phyloP scores from a whole-genome alignment of 2,113 vertebrate genomes.

The Microtus montanus region DNA sequence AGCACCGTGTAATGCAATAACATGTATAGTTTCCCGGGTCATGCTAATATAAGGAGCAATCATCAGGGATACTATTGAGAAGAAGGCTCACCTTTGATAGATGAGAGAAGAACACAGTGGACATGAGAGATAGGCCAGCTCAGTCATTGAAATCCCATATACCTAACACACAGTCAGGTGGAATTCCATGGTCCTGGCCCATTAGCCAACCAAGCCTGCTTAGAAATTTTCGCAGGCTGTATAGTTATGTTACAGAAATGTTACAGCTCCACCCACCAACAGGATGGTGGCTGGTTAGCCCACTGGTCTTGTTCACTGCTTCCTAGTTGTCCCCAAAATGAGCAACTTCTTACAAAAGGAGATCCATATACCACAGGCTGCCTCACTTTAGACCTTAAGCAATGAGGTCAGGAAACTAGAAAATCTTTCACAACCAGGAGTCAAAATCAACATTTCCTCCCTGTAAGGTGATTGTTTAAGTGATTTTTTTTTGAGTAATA shows the following conservation, averaged over 20 bases:
- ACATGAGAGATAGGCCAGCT: not conserved
- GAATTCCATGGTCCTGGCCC: not conserved
- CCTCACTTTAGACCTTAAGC: not conserved
- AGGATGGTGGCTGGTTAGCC: not conserved
- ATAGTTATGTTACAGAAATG: not conserved
- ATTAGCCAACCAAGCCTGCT: not conserved
- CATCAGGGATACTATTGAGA: not conserved
- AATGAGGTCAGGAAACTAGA: not conserved
- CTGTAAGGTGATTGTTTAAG: not conserved
- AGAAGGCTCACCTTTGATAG: not conserved
- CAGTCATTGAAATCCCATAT: not conserved
- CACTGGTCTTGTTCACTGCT: not conserved
- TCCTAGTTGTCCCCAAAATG: not conserved
- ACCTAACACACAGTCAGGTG: not conserved
- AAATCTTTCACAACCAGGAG: not conserved
- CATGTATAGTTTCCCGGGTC: not conserved
- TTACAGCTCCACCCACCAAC: not conserved
- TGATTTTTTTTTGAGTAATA: not conserved
- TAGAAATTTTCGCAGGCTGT: not conserved
- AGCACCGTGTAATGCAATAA: not conserved
- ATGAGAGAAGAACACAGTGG: not conserved
- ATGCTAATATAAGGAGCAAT: not conserved
- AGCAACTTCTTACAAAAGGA: not conserved
- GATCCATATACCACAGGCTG: not conserved
- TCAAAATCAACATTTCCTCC: not conserved